Evolutionary conservation across 2,113 vertebrate genomes (phyloP), one percentile per base, ranked within the genome.

Genomic region (Perca schrenkii): DNA sequence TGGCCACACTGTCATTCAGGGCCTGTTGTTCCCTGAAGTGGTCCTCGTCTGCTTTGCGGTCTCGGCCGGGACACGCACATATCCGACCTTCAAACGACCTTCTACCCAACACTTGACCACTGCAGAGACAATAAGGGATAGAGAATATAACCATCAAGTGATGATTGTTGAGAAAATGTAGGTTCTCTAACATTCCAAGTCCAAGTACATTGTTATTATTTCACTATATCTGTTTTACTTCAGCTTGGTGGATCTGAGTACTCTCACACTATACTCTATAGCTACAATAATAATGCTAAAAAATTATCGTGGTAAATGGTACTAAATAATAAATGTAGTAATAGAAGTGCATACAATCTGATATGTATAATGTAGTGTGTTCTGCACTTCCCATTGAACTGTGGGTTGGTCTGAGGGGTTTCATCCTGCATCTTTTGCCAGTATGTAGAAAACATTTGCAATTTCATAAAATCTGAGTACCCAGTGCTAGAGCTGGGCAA

Each of bases 11-110:
- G 40, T 99, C 98, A 0, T 95, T 99, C 82, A 99, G 90, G 2
- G 97, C 96, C 79, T 99, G 98, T 77, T 99, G 98, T 90, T 99
- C 98, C 2, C 97, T 96, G 93, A 95, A 97, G 87, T 99, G 98
- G 80, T 99, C 98, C 77, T 99, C 98, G 0, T 99, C 98, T 0
- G 98, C 98, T 82, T 99, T 99, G 1, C 98, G 95, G 88, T 99
- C 98, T 22, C 98, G 95, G 66, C 98, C 98, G 0, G 98, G 98
- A 79, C 98, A 99, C 17, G 98, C 98, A 0, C 98, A 99, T 93
- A 99, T 99, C 81, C 98, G 96, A 6, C 96, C 97, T 90, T 97
- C 96, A 13, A 96, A 96, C 0, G 94, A 95, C 69, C 94, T 92
- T 74, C 96, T 93, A 0, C 97, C 96, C 34, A 96, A 89, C 5